These are phyloP conservation scores for Brachionus plicatilis DNA, from an alignment of 1,140 invertebrate genomes.

Conservation along the genomic window DNA sequence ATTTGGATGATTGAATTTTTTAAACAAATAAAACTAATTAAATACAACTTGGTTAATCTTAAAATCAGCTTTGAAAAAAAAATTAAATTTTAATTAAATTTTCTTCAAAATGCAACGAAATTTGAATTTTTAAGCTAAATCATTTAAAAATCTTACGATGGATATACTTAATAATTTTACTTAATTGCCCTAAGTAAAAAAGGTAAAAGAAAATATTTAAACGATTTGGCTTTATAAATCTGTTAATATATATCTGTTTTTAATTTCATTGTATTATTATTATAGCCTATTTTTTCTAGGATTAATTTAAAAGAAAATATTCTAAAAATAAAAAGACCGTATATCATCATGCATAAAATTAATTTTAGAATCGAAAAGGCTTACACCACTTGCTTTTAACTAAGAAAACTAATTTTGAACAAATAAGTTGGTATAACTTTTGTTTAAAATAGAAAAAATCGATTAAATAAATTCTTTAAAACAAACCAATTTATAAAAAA, in stretches of 20 bases:
- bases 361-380: background rate
- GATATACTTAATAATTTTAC: background rate
- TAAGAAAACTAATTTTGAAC: background rate
- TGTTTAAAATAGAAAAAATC: background rate
- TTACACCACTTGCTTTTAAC: background rate
- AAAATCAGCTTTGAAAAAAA: too few relatives aligned
- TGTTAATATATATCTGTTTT: background rate
- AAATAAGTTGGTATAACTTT: background rate
- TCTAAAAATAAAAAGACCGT: background rate
- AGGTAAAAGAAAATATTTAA: background rate
- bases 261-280: background rate
- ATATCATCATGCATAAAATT: background rate
- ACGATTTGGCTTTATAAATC: background rate
- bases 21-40: too few relatives aligned
- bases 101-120: too few relatives aligned
- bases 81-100: too few relatives aligned
- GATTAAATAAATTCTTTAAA: background rate
- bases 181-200: background rate
- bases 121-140: background rate
- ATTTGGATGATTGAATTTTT: background rate
- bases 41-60: too few relatives aligned
- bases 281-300: background rate
- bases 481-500: background rate
- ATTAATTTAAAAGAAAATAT: background rate
- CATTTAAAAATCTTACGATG: background rate